A percentile compares a stretch with the other conserved stretches of the same genome.
Conservation (phyloP, 30 jellyfish, hydroid and myxozoan genomes). For the Haliclystus octoradiatus region DNA sequence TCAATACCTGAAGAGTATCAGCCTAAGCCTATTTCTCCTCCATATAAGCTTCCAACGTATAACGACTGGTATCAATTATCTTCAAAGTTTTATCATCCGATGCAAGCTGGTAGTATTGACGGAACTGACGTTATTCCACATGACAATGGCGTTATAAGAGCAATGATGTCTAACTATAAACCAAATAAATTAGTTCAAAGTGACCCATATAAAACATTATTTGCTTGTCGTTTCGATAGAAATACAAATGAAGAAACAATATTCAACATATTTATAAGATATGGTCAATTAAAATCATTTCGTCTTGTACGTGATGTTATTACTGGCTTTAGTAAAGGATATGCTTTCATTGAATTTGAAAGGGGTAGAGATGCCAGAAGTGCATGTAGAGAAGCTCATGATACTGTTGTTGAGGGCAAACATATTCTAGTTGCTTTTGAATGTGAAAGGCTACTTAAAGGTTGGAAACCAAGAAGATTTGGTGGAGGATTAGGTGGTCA, state of each 20-base stretch:
- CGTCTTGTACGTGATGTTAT: constrained; percentile 72
- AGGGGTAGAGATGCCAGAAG: constrained; percentile 78
- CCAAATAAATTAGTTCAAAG: constrained; percentile 85
- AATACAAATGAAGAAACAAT: constrained; percentile 58
- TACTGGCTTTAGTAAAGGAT: constrained; percentile 74
- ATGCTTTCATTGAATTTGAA: constrained; percentile 85
- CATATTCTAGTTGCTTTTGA: constrained; percentile 76
- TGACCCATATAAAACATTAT: constrained; percentile 73
- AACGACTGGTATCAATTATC: constrained; percentile 74
- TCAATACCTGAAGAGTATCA: constrained; percentile 1
- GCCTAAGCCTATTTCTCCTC: constrained; percentile 6
- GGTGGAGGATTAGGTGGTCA: constrained; percentile 99
- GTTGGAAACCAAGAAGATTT: constrained; percentile 96
- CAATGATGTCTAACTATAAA: constrained; percentile 47
- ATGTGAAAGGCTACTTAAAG: constrained; percentile 62
- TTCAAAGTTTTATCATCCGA: constrained; percentile 57
- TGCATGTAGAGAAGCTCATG: constrained; percentile 65
- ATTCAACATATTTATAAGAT: constrained; percentile 19
- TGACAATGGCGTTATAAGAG: constrained; percentile 82
- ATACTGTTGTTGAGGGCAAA: constrained; percentile 48
- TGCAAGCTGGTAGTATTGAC: constrained; percentile 96
- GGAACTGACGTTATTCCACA: constrained; percentile 92
- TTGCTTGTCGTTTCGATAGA: constrained; percentile 58
- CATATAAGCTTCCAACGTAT: constrained; percentile 72
- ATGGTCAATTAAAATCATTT: constrained; percentile 67